These are phyloP conservation scores for Drosophila vallismaia DNA, from an alignment of 2,888 invertebrate genomes.

Conservation along the genomic window DNA sequence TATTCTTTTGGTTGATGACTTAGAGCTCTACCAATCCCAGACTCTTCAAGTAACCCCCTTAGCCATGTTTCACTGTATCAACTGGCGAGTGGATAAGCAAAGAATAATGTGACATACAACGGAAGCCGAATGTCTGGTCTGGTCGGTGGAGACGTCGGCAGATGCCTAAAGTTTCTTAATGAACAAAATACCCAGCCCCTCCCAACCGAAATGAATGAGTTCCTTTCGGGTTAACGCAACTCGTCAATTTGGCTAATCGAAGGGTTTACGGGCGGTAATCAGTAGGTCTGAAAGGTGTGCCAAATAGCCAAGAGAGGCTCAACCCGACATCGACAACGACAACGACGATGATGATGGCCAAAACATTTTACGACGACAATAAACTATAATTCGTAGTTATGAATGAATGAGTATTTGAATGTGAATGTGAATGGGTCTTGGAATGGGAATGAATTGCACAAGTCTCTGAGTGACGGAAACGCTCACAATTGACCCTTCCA, in stretches of 20 bases:
- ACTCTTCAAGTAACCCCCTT: background rate
- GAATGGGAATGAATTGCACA: conserved; percentile 52
- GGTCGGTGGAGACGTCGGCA: conserved; percentile 27
- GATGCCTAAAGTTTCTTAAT: conserved; percentile 48
- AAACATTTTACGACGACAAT: conserved; percentile 68
- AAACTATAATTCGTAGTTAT: conserved; percentile 69
- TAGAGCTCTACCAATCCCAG: no score
- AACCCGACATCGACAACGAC: conserved; percentile 3
- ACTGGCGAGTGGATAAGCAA: conserved; percentile 17
- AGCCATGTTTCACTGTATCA: conserved; percentile 2
- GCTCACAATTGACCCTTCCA: conserved; percentile 15
- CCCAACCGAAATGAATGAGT: conserved; percentile 4
- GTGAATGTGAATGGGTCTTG: conserved; percentile 33
- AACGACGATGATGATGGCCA: background rate
- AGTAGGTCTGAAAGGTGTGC: conserved; percentile 59
- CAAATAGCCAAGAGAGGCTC: conserved; percentile 31
- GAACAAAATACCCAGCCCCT: conserved; percentile 23
- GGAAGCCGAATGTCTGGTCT: conserved; percentile 49
- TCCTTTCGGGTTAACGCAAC: conserved; percentile 29
- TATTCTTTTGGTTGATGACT: background rate
- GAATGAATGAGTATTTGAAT: conserved; percentile 64
- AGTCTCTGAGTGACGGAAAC: conserved; percentile 27
- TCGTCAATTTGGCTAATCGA: conserved; percentile 75
- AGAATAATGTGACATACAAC: conserved; percentile 46
- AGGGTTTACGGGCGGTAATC: conserved; percentile 55